These are phyloP conservation scores for Podiceps cristatus DNA, from an alignment of 2,113 vertebrate genomes.

Conservation along the genomic window DNA sequence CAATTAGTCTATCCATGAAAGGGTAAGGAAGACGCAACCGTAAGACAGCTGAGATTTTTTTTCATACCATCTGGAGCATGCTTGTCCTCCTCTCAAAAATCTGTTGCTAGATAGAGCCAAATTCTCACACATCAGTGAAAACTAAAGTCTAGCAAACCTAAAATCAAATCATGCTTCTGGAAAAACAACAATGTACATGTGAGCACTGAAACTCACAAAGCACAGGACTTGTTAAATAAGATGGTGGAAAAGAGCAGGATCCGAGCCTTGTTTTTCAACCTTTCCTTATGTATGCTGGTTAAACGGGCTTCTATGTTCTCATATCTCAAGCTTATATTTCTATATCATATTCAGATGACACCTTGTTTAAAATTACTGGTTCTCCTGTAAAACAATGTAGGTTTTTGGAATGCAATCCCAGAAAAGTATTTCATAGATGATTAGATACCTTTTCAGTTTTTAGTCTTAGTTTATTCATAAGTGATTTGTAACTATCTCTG, in stretches of 20 bases:
- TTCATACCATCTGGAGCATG: constrained; percentile 34
- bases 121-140: constrained; percentile 45
- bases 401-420: not conserved
- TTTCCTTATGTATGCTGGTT: not conserved
- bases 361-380: not conserved
- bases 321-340: not conserved
- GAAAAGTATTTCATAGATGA: not conserved
- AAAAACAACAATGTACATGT: not conserved
- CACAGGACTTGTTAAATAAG: not conserved
- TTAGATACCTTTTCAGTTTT: not conserved
- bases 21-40: not conserved
- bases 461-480: not conserved
- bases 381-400: not conserved
- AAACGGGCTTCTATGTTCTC: not conserved
- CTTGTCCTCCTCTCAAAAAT: constrained; percentile 50
- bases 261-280: not conserved
- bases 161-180: constrained; percentile 17
- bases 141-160: constrained; percentile 46
- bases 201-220: not conserved
- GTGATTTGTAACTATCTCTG: not conserved
- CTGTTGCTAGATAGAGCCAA: constrained; percentile 54
- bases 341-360: not conserved
- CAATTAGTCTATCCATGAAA: constrained; percentile 2
- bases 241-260: not conserved
- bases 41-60: constrained; percentile 14